Base-by-base conservation (phyloP, 2,888 invertebrate genomes). In the Dascillus cervinus region DNA sequence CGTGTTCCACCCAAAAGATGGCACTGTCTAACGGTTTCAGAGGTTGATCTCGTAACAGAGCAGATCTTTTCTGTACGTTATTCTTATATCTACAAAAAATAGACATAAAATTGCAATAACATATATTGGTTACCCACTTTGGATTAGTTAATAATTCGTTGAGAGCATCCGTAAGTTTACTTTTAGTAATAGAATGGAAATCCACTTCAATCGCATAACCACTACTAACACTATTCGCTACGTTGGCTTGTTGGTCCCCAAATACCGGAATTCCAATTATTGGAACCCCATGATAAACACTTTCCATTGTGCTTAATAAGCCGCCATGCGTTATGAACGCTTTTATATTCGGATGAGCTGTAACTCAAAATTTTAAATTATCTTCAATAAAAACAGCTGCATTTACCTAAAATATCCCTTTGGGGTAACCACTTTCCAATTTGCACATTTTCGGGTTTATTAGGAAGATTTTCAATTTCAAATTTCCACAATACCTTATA, bases 401-500 rank as follows among this genome's bases (percentile, higher is more conserved):
- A 11, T 8, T 23, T 44, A 56, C 58, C 54, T 28, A 58, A 39
- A 13, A 56, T 42, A 31, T 53, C 56, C 13, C 46, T 36, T 37
- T 59, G 58, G 5, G 58, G 56, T 23, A 56, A 39, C 58, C 58
- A 58, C 21, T 49, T 52, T 8, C 41, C 14, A 3, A 37, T 9
- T 32, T 34, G 40, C 3, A 39, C 32, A 24, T 39, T 39, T 6
- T 14, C 3, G 3, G 36, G 26, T 5, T 26, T 41, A 3, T 48
- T 43, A n/a, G 47, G 41, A 8, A 53, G 33, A 23, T 32, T 29
- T 11, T 71, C 66, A 0, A 70, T 70, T 45, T 80, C 78, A 75
- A 77, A 82, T 61, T 82, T 82, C 79, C 79, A 80, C 11, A 82
- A 50, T 1, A 82, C 71, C 3, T 70, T 73, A 39, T 79, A 74